Percentiles rank a stretch among this genome's conserved stretches.
Evolutionary conservation across 2,113 vertebrate species (phyloP).

Genomic region (Rynchops niger): DNA sequence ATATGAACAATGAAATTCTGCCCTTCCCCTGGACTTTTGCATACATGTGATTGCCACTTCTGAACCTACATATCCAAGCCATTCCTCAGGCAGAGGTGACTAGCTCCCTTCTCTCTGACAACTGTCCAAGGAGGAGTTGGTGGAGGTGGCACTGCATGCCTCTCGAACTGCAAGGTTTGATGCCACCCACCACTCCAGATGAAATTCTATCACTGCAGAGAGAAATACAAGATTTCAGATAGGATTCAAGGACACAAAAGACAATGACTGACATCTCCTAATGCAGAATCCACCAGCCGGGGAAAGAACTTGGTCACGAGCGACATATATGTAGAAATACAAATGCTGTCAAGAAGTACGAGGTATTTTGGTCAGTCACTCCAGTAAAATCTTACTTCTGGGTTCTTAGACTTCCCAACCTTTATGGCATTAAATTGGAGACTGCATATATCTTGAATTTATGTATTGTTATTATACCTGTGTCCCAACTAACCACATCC

Average conservation of each 20-base stretch:
- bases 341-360: neutral
- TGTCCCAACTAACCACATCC: neutral
- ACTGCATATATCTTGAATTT: neutral
- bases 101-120: fast-evolving
- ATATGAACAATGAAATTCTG: neutral
- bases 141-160: neutral
- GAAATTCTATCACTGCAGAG: neutral
- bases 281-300: neutral
- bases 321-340: neutral
- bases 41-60: fast-evolving
- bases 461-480: neutral
- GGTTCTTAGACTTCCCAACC: neutral
- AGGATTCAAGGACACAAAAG: neutral
- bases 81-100: neutral
- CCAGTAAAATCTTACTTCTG: neutral
- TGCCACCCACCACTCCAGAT: neutral
- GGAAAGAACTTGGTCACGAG: neutral
- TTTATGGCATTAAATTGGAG: neutral
- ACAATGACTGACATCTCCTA: neutral
- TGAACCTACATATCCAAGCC: neutral
- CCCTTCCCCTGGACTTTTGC: neutral
- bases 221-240: neutral
- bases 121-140: neutral
- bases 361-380: neutral
- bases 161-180: neutral